Evolutionary conservation across 2,888 invertebrate species (phyloP).

Genomic region (Amiota communis): DNA sequence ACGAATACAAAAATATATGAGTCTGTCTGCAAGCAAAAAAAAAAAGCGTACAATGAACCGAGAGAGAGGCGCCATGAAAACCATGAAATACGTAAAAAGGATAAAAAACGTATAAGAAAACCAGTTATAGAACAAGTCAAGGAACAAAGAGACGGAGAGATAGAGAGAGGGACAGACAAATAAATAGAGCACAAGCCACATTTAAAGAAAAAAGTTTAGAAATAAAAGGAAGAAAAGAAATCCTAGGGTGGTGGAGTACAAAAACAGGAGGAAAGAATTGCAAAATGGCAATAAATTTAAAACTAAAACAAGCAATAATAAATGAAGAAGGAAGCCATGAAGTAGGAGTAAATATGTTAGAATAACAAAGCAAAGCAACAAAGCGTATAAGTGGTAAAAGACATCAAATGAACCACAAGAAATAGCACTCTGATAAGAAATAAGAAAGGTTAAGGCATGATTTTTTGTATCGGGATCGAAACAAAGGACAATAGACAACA

Average conservation of each 20-base stretch:
- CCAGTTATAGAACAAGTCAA: conserved; percentile 27
- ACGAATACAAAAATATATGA: neutral
- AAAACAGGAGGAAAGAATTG: conserved; percentile 51
- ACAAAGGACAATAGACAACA: conserved; percentile 40
- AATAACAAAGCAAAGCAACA: conserved; percentile 40
- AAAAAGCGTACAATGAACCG: conserved; percentile 60
- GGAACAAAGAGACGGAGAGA: neutral
- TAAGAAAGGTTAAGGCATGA: neutral
- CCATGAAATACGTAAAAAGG: conserved; percentile 57
- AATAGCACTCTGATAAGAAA: neutral
- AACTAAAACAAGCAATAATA: conserved; percentile 57
- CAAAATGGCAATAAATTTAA: conserved; percentile 67
- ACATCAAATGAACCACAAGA: neutral
- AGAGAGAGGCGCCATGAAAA: conserved; percentile 59
- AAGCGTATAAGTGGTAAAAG: conserved; percentile 51
- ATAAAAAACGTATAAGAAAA: neutral
- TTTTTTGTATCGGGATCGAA: neutral
- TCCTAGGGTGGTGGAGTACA: conserved; percentile 57
- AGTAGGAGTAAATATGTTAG: neutral
- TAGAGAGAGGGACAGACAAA: neutral
- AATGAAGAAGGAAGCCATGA: conserved; percentile 34
- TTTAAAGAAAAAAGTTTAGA: conserved; percentile 51
- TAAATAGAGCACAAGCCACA: too few relatives aligned
- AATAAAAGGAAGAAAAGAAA: conserved; percentile 53
- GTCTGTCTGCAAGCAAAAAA: neutral